phyloP scores from a whole-genome alignment of 1,140 invertebrate species.

The Lepidurus couesii region DNA sequence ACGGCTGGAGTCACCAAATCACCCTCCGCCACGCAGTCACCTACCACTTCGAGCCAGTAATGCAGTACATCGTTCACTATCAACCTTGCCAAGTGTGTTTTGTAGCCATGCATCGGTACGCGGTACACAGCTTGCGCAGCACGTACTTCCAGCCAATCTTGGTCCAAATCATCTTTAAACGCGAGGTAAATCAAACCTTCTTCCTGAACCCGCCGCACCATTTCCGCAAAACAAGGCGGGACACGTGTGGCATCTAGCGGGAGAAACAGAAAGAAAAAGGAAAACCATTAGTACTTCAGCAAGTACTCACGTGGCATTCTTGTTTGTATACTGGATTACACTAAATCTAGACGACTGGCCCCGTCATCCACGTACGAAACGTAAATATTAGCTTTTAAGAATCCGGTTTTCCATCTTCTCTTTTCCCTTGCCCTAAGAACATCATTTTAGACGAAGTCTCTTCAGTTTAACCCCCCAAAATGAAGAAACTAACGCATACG shows the following conservation, averaged over 20 bases:
- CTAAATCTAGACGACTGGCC: background rate
- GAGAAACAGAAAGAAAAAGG: background rate
- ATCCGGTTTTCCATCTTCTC: background rate
- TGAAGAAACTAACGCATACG: background rate
- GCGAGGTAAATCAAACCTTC: conserved; percentile 23
- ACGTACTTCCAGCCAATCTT: conserved; percentile 28
- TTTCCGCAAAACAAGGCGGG: background rate
- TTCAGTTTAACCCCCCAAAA: background rate
- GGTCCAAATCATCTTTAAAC: conserved; percentile 27
- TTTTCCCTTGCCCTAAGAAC: background rate
- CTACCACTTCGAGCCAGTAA: conserved; percentile 32
- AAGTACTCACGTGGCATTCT: background rate
- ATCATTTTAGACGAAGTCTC: background rate
- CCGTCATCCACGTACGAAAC: background rate
- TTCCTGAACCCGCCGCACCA: background rate
- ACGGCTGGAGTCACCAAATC: background rate
- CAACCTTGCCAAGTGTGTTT: conserved; percentile 28
- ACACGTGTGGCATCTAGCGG: background rate
- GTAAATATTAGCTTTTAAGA: background rate
- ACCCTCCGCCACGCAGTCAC: conserved; percentile 30
- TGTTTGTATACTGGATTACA: background rate
- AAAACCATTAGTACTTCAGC: background rate
- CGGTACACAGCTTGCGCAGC: conserved; percentile 24
- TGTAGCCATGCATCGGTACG: conserved; percentile 23
- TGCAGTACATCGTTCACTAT: conserved; percentile 17